A percentile compares a stretch with the other conserved stretches of the same genome.
These are phyloP conservation scores for Craterocephalus amniculus DNA, from an alignment of 2,797 vertebrate genomes.

Conservation along the genomic window DNA sequence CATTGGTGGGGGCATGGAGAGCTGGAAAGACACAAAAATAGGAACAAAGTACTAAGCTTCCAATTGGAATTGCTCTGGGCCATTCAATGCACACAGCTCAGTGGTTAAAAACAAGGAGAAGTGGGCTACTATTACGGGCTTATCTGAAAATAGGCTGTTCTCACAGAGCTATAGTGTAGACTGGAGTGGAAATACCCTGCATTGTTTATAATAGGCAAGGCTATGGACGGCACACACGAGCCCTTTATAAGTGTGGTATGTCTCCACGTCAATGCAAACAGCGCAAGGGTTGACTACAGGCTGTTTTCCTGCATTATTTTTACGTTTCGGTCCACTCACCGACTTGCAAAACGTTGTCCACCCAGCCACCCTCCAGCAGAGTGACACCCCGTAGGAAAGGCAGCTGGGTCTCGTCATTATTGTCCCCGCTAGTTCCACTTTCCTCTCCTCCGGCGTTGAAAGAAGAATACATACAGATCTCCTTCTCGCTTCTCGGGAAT, in stretches of 20 bases:
- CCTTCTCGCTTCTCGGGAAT: slow-evolving; percentile 95
- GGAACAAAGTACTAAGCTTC: slow-evolving; percentile 92
- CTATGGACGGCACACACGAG: slow-evolving; percentile 52
- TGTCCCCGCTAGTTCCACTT: slow-evolving; percentile 84
- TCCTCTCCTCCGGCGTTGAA: slow-evolving; percentile 95
- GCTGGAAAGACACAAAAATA: slow-evolving; percentile 89
- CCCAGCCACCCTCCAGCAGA: slow-evolving; percentile 94
- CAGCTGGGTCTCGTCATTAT: slow-evolving; percentile 91
- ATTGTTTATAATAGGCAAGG: slow-evolving; percentile 72
- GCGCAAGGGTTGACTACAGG: slow-evolving; percentile 38
- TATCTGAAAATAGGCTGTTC: slow-evolving; percentile 75
- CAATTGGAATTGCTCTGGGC: slow-evolving; percentile 84
- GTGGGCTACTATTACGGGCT: slow-evolving; percentile 77
- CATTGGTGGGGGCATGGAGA: slow-evolving; percentile 84
- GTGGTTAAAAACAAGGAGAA: slow-evolving; percentile 80
- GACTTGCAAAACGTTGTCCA: slow-evolving; percentile 99
- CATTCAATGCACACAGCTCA: slow-evolving; percentile 82
- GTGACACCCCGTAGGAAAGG: slow-evolving; percentile 96
- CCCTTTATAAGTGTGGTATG: slow-evolving; percentile 65
- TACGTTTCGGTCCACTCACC: slow-evolving; percentile 87
- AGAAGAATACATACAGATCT: slow-evolving; percentile 99
- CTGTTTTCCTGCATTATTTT: slow-evolving; percentile 45
- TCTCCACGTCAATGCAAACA: slow-evolving; percentile 53
- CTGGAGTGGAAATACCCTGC: slow-evolving; percentile 72
- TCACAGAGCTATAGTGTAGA: slow-evolving; percentile 67